These are phyloP conservation scores for Hiodon alosoides DNA, from an alignment of 2,113 vertebrate genomes.

Conservation along the genomic window DNA sequence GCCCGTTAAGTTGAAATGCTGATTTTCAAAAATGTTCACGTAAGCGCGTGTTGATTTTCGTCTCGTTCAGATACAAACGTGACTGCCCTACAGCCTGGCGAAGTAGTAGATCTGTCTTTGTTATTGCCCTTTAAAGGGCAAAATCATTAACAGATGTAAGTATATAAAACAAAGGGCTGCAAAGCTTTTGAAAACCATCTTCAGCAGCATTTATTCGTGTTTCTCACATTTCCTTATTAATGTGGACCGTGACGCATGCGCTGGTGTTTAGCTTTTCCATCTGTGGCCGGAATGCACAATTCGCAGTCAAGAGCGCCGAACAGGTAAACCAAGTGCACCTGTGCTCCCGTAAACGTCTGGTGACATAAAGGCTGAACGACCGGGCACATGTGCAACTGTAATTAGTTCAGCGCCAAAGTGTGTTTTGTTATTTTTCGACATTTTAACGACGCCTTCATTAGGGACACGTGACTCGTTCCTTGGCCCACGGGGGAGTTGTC, in stretches of 20 bases:
- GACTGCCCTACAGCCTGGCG: slow-evolving; percentile 4
- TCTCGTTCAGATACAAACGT: not conserved
- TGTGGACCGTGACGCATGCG: slow-evolving; percentile 4
- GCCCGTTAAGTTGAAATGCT: no score
- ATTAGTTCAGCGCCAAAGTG: not conserved
- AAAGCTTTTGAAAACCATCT: not conserved
- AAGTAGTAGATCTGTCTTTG: not conserved
- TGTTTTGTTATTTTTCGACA: slow-evolving; percentile 5
- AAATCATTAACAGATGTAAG: slow-evolving; percentile 22
- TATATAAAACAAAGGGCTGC: slow-evolving; percentile 10
- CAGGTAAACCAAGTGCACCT: slow-evolving; percentile 19
- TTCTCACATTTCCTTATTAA: slow-evolving; percentile 22
- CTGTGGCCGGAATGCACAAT: not conserved
- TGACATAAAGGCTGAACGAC: slow-evolving; percentile 3
- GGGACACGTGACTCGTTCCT: not conserved
- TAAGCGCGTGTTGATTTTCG: not conserved
- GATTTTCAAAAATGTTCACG: not conserved
- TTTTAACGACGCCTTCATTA: slow-evolving; percentile 4
- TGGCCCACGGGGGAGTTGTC: not conserved
- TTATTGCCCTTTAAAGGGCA: not conserved
- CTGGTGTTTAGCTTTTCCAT: slow-evolving; percentile 23
- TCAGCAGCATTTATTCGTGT: slow-evolving; percentile 7
- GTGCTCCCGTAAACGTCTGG: not conserved
- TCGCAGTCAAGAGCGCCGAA: not conserved
- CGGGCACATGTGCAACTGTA: slow-evolving; percentile 1